These are phyloP conservation scores for Megaleporinus macrocephalus DNA, from an alignment of 2,113 vertebrate genomes.

Conservation along the genomic window DNA sequence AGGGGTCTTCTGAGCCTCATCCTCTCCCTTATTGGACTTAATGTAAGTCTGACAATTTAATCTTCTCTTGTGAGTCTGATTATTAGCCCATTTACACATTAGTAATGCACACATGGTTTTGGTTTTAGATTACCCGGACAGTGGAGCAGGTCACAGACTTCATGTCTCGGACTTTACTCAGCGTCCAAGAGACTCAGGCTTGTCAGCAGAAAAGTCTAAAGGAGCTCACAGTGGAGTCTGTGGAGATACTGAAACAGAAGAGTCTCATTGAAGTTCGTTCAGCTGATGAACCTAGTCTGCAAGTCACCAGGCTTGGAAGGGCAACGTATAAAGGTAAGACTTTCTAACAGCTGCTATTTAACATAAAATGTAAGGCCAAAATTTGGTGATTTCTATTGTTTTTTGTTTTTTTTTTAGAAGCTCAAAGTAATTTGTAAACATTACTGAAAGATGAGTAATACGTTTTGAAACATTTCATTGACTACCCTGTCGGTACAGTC, in stretches of 20 bases:
- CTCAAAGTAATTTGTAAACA: no score
- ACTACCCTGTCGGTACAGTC: no score
- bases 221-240: conserved; percentile 73
- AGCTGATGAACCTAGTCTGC: conserved; percentile 61
- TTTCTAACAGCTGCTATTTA: no score
- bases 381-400: neutral
- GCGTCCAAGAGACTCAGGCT: conserved; percentile 82
- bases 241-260: conserved; percentile 81
- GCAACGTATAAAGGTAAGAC: conserved; percentile 89
- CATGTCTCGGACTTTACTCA: conserved; percentile 84
- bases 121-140: conserved; percentile 80
- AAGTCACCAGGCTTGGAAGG: conserved; percentile 85
- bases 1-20: conserved; percentile 86
- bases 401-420: neutral
- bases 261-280: conserved; percentile 73
- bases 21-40: conserved; percentile 90
- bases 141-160: conserved; percentile 78
- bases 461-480: no score
- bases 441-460: no score
- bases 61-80: neutral
- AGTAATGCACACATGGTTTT: neutral
- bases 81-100: neutral
- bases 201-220: conserved; percentile 77
- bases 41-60: conserved; percentile 75
- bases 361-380: no score